Base-by-base conservation (phyloP, 2,888 invertebrate species). In the Odontothrips loti region DNA sequence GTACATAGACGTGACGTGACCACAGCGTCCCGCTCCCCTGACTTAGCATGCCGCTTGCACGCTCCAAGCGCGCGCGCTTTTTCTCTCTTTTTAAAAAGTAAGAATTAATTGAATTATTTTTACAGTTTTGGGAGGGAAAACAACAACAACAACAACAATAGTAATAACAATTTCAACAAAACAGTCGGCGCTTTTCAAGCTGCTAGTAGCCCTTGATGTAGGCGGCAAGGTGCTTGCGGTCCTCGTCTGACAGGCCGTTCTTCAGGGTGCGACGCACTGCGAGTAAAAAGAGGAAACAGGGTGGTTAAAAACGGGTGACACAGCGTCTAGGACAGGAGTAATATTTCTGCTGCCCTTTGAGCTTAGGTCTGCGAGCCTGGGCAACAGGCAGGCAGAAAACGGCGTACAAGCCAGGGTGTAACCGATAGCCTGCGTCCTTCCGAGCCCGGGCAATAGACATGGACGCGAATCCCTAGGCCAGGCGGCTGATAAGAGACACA, bases 261-360 rank as follows among this genome's bases (percentile, higher is more conserved):
- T 94, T 93, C 85, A 95, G 88, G 83, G 95, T 95, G 88, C 95
- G 91, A 87, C 95, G 91, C 89, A 95, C 95, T 95, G 89, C 79
- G 90, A 90, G 34, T 43, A 43, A 2, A 43, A 43, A 43, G 34
- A 82, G 6, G 51, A 81, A 80, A 79, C 58, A 48, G 4, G 82
- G 17, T 43, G 3, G 6, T 43, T 43, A 43, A 2, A 43, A 43
- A 43, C 34, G 23, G 68, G 68, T 9, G 10, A 75, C 23, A 23
- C 23, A 27, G 23, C 1, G 68, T n/a, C n/a, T n/a, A n/a, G n/a
- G n/a, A n/a, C n/a, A n/a, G n/a, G n/a, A n/a, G n/a, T n/a, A n/a
- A n/a, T n/a, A n/a, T n/a, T n/a, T n/a, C n/a, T n/a, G n/a, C n/a
- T n/a, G n/a, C n/a, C n/a, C n/a, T n/a, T n/a, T n/a, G n/a, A n/a